Conservation (phyloP, 1,140 invertebrate genomes). For the Camponotus vicinus region DNA sequence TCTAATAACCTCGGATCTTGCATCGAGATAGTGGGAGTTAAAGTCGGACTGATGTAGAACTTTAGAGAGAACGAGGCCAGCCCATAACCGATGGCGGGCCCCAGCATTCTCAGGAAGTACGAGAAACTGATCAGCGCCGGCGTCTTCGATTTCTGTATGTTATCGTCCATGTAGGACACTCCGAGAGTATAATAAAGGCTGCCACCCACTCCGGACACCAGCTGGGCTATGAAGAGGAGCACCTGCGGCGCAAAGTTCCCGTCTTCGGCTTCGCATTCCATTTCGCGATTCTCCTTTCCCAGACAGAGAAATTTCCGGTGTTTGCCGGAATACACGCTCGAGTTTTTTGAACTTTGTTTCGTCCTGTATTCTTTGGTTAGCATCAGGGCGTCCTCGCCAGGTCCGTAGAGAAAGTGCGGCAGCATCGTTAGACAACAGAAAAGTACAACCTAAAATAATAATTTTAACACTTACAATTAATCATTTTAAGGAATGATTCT, state of each 20-base stretch:
- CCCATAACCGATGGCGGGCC: conserved; percentile 91
- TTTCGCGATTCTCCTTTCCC: conserved; percentile 77
- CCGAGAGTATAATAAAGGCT: conserved; percentile 90
- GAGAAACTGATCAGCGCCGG: conserved; percentile 90
- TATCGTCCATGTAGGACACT: conserved; percentile 91
- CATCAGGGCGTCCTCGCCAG: conserved; percentile 89
- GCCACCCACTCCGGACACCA: conserved; percentile 89
- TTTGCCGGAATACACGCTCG: conserved; percentile 73
- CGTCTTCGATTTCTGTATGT: conserved; percentile 90
- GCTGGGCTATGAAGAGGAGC: conserved; percentile 89
- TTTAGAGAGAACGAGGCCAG: conserved; percentile 90
- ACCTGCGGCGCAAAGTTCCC: conserved; percentile 88
- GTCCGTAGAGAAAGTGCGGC: conserved; percentile 91
- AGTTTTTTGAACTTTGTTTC: conserved; percentile 60
- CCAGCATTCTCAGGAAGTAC: conserved; percentile 90
- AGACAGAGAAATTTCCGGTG: conserved; percentile 83
- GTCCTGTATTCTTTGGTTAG: conserved; percentile 89
- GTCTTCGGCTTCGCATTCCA: conserved; percentile 87
- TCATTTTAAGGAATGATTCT: background rate
- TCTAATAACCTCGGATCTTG: conserved; percentile 88
- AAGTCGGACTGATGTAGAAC: conserved; percentile 89
- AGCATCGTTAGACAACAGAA: conserved; percentile 90
- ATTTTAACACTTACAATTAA: background rate
- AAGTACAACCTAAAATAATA: conserved; percentile 85
- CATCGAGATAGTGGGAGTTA: conserved; percentile 90